These are phyloP conservation scores for Drosophila austrosaltans DNA, from an alignment of 2,888 invertebrate genomes.

Conservation along the genomic window DNA sequence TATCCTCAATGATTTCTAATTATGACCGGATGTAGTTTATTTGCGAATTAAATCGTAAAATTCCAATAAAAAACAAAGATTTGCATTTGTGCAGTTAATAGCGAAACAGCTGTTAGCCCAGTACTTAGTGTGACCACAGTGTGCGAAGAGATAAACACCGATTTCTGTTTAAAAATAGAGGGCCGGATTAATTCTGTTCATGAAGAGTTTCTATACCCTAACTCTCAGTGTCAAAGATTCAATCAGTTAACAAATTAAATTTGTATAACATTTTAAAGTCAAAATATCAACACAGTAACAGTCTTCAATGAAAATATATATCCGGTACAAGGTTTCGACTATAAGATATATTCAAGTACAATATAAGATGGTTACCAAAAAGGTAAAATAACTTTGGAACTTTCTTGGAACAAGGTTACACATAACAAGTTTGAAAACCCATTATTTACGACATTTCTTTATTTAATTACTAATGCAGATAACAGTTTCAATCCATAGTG, in stretches of 20 bases:
- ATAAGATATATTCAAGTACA: too few relatives aligned
- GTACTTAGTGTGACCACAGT: neutral
- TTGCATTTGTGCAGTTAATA: conserved; percentile 7
- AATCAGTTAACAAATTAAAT: too few relatives aligned
- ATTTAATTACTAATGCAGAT: conserved; percentile 15
- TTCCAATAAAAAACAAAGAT: neutral
- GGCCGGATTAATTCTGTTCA: too few relatives aligned
- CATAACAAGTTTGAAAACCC: neutral
- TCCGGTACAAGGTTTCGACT: too few relatives aligned
- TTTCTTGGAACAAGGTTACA: neutral
- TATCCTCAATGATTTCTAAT: neutral
- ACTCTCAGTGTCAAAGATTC: too few relatives aligned
- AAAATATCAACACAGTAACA: too few relatives aligned
- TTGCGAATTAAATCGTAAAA: neutral
- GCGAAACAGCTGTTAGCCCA: neutral
- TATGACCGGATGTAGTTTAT: neutral
- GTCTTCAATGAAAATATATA: too few relatives aligned
- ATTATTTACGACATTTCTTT: conserved; percentile 5
- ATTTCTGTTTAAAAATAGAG: neutral
- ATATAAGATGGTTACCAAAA: too few relatives aligned
- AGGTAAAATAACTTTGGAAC: too few relatives aligned
- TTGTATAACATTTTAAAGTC: too few relatives aligned
- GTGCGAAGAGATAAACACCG: neutral
- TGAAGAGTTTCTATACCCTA: too few relatives aligned
- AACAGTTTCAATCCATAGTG: conserved; percentile 6